Conservation (phyloP, 2,113 vertebrate species). For the Odontophorus gujanensis region DNA sequence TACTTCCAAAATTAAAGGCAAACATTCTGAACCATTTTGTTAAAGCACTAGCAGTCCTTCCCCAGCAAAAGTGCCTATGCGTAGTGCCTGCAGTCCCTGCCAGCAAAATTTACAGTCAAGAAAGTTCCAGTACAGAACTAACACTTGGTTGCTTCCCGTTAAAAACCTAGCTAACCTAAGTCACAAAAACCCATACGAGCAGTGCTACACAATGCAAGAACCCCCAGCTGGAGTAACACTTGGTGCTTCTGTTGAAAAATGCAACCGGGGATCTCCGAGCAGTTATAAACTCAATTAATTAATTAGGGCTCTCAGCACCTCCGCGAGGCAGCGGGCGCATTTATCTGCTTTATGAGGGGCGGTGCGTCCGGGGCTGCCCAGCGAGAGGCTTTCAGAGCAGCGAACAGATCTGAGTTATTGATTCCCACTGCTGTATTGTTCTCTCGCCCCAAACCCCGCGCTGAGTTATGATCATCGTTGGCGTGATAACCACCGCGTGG, state of each 20-base stretch:
- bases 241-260: conserved; percentile 3
- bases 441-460: background rate
- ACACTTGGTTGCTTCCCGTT: background rate
- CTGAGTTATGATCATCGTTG: conserved; percentile 8
- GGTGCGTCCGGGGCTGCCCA: conserved; percentile 15
- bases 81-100: no score
- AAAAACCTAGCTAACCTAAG: background rate
- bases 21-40: background rate
- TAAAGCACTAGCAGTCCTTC: background rate
- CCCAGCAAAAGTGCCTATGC: background rate
- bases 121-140: background rate
- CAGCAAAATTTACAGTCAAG: background rate
- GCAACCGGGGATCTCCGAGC: conserved; percentile 10
- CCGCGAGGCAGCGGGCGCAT: conserved; percentile 10
- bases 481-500: conserved; percentile 39
- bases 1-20: background rate
- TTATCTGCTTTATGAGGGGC: conserved; percentile 47
- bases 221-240: background rate
- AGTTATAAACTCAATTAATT: conserved; percentile 44
- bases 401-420: conserved; percentile 62
- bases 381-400: conserved; percentile 50
- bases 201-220: background rate
- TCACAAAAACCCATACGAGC: background rate
- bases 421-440: conserved; percentile 14
- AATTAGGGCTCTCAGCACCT: conserved; percentile 56